Percentiles rank a stretch among this genome's conserved stretches.
phyloP scores from a whole-genome alignment of 1,140 invertebrate species.

The Ips typographus region DNA sequence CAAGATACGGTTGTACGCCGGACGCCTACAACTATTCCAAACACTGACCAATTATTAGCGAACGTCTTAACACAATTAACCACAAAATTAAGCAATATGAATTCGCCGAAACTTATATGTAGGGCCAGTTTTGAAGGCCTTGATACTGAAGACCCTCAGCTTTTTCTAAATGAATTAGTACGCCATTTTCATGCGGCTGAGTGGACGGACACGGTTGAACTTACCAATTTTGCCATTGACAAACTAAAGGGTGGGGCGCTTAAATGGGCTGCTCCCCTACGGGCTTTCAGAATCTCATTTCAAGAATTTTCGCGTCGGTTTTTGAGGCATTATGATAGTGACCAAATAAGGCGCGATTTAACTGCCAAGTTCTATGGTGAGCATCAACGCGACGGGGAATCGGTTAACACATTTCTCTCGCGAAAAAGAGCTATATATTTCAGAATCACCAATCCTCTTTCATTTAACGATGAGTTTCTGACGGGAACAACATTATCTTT shows the following conservation, averaged over 20 bases:
- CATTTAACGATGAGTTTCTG: neutral
- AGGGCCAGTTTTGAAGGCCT: no score
- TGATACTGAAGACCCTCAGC: neutral
- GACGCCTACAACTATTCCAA: no score
- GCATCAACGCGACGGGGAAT: neutral
- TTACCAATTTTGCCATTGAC: neutral
- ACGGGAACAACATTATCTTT: neutral
- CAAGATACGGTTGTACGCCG: no score
- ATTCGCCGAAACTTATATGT: no score
- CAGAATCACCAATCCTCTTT: neutral
- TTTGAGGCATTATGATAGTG: neutral
- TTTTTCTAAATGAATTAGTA: neutral
- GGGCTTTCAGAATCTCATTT: neutral
- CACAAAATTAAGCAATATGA: no score
- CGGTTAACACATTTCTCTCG: no score
- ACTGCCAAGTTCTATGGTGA: neutral
- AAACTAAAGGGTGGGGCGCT: neutral
- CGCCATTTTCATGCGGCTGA: neutral
- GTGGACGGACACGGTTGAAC: neutral
- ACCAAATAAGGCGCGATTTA: neutral
- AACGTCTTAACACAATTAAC: no score
- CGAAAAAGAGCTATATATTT: neutral
- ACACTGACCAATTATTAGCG: no score
- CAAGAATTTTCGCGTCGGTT: neutral
- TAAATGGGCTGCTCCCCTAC: neutral